A percentile compares a stretch with the other conserved stretches of the same genome.
These are phyloP conservation scores for Platypus cylindrus DNA, from an alignment of 2,888 invertebrate genomes.

Conservation along the genomic window DNA sequence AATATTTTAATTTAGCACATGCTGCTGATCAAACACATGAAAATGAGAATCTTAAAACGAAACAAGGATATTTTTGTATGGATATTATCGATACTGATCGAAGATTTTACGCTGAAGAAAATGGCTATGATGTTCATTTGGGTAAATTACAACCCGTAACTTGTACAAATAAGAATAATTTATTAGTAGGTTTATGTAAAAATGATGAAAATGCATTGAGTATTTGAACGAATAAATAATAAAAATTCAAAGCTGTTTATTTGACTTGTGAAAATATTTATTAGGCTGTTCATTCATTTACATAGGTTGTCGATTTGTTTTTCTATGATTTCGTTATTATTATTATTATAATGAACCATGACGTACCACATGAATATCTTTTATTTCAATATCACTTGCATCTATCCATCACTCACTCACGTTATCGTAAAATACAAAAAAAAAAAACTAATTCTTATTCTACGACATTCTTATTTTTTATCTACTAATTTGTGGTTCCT, in stretches of 20 bases:
- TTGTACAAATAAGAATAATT: conserved; percentile 88
- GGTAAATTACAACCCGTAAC: conserved; percentile 64
- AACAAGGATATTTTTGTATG: conserved; percentile 78
- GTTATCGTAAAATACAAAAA: too few species aligned
- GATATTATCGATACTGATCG: conserved; percentile 79
- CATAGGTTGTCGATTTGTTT: too few species aligned
- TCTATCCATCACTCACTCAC: too few species aligned
- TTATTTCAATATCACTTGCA: too few species aligned
- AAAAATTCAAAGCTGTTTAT: background rate
- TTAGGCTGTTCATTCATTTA: too few species aligned
- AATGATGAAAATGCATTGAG: conserved; percentile 4
- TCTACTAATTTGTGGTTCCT: too few species aligned
- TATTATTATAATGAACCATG: too few species aligned
- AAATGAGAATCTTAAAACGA: conserved; percentile 51
- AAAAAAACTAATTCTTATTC: too few species aligned
- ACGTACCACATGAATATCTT: too few species aligned
- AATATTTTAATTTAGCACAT: conserved; percentile 74
- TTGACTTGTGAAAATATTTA: background rate
- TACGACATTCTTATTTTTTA: too few species aligned
- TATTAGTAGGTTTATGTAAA: conserved; percentile 51
- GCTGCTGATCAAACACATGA: conserved; percentile 87
- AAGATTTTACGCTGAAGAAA: conserved; percentile 57
- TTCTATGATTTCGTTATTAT: too few species aligned
- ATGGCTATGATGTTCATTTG: conserved; percentile 62
- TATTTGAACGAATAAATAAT: background rate